These are phyloP conservation scores for Phoeniculus purpureus DNA, from an alignment of 2,797 vertebrate genomes.

Conservation along the genomic window DNA sequence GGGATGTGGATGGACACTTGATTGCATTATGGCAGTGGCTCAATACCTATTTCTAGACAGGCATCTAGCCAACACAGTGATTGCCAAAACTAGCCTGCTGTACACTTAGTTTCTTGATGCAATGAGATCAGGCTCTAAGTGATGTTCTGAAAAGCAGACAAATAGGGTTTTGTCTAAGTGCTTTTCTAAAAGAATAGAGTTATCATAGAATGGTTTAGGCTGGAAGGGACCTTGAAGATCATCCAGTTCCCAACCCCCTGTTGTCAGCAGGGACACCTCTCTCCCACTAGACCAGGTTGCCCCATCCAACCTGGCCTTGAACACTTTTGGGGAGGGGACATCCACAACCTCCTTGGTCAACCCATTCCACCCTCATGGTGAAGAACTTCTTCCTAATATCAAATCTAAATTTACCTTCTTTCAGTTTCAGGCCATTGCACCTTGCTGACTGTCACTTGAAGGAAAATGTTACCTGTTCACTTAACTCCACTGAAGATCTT, in stretches of 20 bases:
- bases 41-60: neutral
- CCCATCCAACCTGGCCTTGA: too few relatives aligned
- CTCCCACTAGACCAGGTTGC: too few relatives aligned
- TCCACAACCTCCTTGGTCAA: too few relatives aligned
- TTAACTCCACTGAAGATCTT: neutral
- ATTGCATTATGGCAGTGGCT: neutral
- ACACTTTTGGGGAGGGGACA: too few relatives aligned
- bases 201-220: too few relatives aligned
- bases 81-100: neutral
- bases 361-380: too few relatives aligned
- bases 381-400: too few relatives aligned
- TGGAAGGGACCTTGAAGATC: too few relatives aligned
- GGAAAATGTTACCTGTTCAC: neutral
- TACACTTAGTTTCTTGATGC: neutral
- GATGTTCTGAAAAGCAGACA: neutral
- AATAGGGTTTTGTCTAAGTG: neutral
- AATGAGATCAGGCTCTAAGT: neutral
- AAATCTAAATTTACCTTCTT: too few relatives aligned
- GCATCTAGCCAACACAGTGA: neutral
- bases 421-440: too few relatives aligned
- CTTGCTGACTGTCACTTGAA: neutral
- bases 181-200: neutral
- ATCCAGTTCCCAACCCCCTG: too few relatives aligned
- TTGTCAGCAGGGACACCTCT: too few relatives aligned
- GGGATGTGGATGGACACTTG: neutral